These are phyloP conservation scores for Odontocerum albicorne DNA, from an alignment of 2,888 invertebrate species.

Conservation along the genomic window DNA sequence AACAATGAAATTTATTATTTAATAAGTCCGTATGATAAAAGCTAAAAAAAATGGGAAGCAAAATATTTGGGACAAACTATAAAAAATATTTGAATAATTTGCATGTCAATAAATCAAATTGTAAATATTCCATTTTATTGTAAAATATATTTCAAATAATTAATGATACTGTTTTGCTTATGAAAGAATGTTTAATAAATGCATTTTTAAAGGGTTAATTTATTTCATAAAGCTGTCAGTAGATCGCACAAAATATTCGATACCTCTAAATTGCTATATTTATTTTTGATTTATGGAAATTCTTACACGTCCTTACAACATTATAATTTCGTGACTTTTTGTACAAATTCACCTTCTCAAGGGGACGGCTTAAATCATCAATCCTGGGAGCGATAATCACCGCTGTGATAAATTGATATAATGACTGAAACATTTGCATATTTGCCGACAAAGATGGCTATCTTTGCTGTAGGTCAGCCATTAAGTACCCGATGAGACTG, in stretches of 20 bases:
- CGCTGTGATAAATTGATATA: conserved; percentile 22
- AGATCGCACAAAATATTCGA: background rate
- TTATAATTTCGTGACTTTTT: background rate
- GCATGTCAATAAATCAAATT: too few species aligned
- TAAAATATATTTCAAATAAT: too few species aligned
- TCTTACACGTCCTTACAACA: conserved; percentile 4
- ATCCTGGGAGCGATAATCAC: conserved; percentile 18
- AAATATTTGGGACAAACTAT: too few species aligned
- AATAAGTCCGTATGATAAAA: too few species aligned
- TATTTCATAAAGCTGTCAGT: background rate
- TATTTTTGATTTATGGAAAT: conserved; percentile 9
- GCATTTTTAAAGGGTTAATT: too few species aligned
- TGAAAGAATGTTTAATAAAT: too few species aligned
- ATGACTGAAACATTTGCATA: conserved; percentile 20
- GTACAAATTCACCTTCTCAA: background rate
- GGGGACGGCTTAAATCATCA: background rate
- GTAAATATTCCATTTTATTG: too few species aligned
- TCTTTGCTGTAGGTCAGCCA: conserved; percentile 24
- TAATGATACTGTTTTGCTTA: too few species aligned
- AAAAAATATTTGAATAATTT: too few species aligned
- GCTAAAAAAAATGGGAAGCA: too few species aligned
- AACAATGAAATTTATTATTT: too few species aligned
- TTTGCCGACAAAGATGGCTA: conserved; percentile 19
- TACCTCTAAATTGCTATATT: conserved; percentile 5
- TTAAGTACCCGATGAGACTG: too few species aligned